Percentiles rank a stretch among this genome's conserved stretches.
phyloP scores from a whole-genome alignment of 2,888 invertebrate genomes.

The Nemotelus nigrinus region DNA sequence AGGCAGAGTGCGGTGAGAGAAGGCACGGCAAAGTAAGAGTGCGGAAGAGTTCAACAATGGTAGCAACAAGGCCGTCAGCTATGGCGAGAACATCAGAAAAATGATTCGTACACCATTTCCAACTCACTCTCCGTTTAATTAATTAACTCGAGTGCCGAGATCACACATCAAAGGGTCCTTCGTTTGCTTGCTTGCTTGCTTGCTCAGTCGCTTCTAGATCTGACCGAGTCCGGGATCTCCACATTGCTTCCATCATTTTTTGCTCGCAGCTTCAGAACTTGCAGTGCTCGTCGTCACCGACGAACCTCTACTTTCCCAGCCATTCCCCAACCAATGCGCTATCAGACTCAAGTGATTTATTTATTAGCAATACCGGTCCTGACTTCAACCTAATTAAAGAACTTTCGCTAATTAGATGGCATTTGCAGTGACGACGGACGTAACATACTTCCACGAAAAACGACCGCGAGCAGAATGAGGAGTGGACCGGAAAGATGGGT shows the following conservation, averaged over 20 bases:
- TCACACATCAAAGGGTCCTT: conserved; percentile 48
- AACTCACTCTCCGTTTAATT: conserved; percentile 45
- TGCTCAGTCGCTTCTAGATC: not conserved
- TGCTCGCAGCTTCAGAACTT: not conserved
- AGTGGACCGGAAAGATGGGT: not conserved
- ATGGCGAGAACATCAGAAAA: conserved; percentile 24
- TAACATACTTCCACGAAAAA: conserved; percentile 26
- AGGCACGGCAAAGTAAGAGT: not conserved
- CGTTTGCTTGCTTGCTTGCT: not conserved
- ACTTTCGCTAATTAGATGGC: conserved; percentile 47
- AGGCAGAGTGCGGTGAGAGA: not conserved
- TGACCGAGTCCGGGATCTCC: not conserved
- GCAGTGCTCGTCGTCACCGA: not conserved
- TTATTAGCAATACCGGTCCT: conserved; percentile 48
- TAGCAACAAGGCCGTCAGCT: conserved; percentile 2
- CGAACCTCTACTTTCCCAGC: not conserved
- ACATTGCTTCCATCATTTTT: not conserved
- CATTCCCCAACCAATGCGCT: conserved; percentile 18
- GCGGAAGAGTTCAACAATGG: conserved; percentile 1
- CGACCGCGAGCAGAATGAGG: not conserved
- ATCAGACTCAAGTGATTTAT: conserved; percentile 49
- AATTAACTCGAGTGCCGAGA: conserved; percentile 48
- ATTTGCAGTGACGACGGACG: conserved; percentile 35
- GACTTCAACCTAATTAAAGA: conserved; percentile 49
- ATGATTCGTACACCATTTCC: conserved; percentile 37